Conservation (phyloP, 2,888 invertebrate species). For the Aquatica leii region DNA sequence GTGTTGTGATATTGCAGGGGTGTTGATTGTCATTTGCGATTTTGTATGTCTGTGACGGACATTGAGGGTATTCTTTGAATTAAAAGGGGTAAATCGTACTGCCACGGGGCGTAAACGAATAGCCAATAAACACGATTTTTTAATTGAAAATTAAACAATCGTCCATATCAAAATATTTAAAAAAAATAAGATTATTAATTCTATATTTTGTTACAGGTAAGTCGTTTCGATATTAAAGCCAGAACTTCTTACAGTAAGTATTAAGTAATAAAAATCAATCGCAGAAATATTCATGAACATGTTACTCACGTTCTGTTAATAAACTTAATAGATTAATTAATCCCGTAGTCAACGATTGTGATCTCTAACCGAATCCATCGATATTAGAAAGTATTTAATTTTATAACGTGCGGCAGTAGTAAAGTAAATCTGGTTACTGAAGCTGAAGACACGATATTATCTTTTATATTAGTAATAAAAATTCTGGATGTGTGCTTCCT, state of each 20-base stretch:
- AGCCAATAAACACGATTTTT: constrained; percentile 11
- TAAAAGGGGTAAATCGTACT: constrained; percentile 33
- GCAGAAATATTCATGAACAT: too few relatives aligned
- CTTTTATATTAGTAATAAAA: constrained; percentile 8
- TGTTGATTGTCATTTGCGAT: constrained; percentile 34
- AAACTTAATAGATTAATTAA: too few relatives aligned
- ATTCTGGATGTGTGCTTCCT: background rate
- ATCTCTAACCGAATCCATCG: too few relatives aligned
- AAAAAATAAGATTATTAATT: background rate
- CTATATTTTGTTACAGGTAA: constrained; percentile 11
- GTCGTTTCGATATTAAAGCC: background rate
- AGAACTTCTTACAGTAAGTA: too few relatives aligned
- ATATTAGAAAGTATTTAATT: too few relatives aligned
- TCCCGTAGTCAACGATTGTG: too few relatives aligned
- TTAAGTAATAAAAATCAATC: too few relatives aligned
- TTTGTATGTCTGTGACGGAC: constrained; percentile 31
- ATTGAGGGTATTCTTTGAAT: constrained; percentile 34
- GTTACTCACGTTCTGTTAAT: too few relatives aligned
- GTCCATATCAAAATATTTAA: background rate
- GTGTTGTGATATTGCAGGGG: constrained; percentile 35
- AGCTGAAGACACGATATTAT: background rate
- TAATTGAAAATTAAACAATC: constrained; percentile 18
- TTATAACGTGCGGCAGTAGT: too few relatives aligned
- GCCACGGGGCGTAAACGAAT: constrained; percentile 16
- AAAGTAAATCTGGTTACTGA: too few relatives aligned